Evolutionary conservation across 2,888 invertebrate species (phyloP).

Genomic region (Brenthis ino): DNA sequence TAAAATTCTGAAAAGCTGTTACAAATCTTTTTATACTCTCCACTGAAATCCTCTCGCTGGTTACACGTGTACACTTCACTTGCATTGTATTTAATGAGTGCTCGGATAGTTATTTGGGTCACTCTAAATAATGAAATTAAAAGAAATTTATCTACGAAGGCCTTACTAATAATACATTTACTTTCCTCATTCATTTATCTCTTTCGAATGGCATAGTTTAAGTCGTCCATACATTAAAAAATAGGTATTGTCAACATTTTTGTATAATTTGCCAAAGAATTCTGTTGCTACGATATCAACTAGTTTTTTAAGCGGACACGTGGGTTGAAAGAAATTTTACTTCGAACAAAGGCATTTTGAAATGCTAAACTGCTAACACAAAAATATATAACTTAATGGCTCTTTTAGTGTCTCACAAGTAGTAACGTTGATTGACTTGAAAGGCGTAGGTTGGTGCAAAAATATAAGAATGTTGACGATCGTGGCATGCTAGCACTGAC

Average conservation of each 20-base stretch:
- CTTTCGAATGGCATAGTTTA: constrained; percentile 5
- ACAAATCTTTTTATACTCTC: not conserved
- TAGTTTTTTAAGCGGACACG: constrained; percentile 26
- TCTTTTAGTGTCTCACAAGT: too few species aligned
- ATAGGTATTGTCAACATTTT: constrained; percentile 17
- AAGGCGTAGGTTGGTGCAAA: too few species aligned
- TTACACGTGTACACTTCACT: constrained; percentile 16
- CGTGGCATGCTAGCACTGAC: too few species aligned
- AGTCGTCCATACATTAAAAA: not conserved
- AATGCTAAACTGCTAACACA: too few species aligned
- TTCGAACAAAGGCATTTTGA: not conserved
- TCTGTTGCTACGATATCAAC: not conserved
- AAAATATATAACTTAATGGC: too few species aligned
- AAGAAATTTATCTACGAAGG: constrained; percentile 18
- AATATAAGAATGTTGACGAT: too few species aligned
- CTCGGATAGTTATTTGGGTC: constrained; percentile 20
- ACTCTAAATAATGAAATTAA: constrained; percentile 20
- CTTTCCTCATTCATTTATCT: constrained; percentile 5
- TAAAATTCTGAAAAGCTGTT: constrained; percentile 6
- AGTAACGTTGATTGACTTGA: too few species aligned
- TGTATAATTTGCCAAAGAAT: constrained; percentile 23
- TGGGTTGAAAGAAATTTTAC: constrained; percentile 2
- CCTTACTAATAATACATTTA: constrained; percentile 8
- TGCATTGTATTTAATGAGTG: constrained; percentile 18
- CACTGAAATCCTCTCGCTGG: not conserved